Evolutionary conservation across 2,888 invertebrate species (phyloP).

Genomic region (Empis livida): DNA sequence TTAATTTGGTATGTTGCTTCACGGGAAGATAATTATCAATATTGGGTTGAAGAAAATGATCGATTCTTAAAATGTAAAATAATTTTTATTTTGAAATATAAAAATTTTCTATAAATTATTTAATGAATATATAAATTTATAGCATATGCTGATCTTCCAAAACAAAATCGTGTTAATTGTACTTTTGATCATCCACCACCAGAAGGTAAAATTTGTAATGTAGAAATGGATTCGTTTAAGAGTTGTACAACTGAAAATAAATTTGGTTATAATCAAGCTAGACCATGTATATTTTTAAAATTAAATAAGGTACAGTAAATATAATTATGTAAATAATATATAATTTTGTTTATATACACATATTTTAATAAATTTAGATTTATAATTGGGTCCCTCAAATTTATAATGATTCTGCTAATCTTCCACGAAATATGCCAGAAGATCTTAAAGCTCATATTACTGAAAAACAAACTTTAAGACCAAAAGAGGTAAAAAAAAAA

Average conservation of each 20-base stretch:
- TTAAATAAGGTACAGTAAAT: constrained; percentile 68
- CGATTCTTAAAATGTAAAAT: constrained; percentile 61
- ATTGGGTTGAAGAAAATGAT: constrained; percentile 67
- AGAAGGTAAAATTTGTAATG: constrained; percentile 67
- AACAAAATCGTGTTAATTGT: constrained; percentile 52
- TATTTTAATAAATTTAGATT: constrained; percentile 56
- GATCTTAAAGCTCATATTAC: constrained; percentile 59
- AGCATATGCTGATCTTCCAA: constrained; percentile 36
- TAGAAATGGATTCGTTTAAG: constrained; percentile 56
- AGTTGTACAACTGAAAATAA: constrained; percentile 64
- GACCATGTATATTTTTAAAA: constrained; percentile 93
- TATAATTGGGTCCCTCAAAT: constrained; percentile 75
- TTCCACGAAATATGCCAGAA: constrained; percentile 62
- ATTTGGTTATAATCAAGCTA: constrained; percentile 76
- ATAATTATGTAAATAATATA: background rate
- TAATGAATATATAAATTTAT: background rate
- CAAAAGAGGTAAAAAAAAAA: constrained; percentile 32
- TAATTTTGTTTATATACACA: background rate
- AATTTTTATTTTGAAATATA: background rate
- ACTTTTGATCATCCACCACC: constrained; percentile 46
- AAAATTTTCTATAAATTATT: background rate
- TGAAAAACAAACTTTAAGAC: constrained; percentile 32
- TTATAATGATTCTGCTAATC: constrained; percentile 55
- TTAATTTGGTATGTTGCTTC: constrained; percentile 79
- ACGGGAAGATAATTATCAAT: constrained; percentile 53